Percentiles rank a stretch among this genome's conserved stretches.
Evolutionary conservation across 2,888 invertebrate genomes (phyloP).

Genomic region (Hypena proboscidalis): DNA sequence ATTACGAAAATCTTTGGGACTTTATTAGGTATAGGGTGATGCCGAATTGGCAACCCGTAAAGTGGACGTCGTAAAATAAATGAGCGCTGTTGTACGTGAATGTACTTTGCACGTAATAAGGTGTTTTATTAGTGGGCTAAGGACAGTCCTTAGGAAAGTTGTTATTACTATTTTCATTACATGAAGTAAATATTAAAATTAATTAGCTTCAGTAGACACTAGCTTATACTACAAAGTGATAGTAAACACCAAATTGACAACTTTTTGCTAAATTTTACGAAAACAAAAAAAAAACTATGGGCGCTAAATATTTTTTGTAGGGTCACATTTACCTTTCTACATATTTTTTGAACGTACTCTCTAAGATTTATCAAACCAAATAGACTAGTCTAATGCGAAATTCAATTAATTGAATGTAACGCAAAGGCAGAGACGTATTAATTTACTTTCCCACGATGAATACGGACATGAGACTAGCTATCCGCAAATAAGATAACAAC

Average conservation of each 20-base stretch:
- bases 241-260: too few species aligned
- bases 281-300: too few species aligned
- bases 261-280: too few species aligned
- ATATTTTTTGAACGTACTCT: too few species aligned
- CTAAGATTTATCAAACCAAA: neutral
- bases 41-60: conserved; percentile 31
- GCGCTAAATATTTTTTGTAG: too few species aligned
- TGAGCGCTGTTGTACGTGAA: conserved; percentile 21
- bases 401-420: neutral
- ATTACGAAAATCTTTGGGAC: too few species aligned
- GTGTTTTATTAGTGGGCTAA: conserved; percentile 32
- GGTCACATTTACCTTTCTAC: too few species aligned
- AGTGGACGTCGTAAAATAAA: conserved; percentile 26
- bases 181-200: too few species aligned
- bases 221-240: too few species aligned
- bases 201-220: too few species aligned
- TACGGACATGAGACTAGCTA: neutral
- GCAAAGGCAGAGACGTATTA: neutral
- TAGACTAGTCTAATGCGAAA: neutral
- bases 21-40: conserved; percentile 23
- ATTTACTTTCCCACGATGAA: neutral
- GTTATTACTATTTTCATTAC: too few species aligned
- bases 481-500: too few species aligned
- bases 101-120: conserved; percentile 29
- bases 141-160: conserved; percentile 3